Conservation (phyloP, 2,888 invertebrate genomes). For the Megaustenia siamemsis region DNA sequence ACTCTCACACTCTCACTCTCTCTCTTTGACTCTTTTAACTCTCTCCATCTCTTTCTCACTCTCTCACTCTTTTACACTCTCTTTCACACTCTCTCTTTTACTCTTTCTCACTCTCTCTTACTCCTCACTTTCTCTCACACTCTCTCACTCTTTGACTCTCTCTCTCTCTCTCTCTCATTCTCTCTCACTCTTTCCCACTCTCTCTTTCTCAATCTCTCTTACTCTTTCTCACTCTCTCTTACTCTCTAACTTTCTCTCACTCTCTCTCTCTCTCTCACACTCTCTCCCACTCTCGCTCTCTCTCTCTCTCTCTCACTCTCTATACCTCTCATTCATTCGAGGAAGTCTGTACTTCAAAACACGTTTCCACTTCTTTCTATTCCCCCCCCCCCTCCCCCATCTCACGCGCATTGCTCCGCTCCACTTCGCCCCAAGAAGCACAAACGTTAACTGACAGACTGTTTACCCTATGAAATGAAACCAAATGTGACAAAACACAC, state of each 20-base stretch:
- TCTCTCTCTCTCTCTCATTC: slow-evolving; percentile 19
- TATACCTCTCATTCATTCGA: background rate
- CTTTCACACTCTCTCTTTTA: too few relatives aligned
- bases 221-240: background rate
- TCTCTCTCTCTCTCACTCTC: background rate
- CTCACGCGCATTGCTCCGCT: background rate
- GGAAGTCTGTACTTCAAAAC: background rate
- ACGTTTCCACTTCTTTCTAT: background rate
- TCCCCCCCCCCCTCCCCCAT: background rate
- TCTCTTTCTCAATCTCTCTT: background rate
- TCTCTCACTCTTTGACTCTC: background rate
- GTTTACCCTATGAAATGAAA: slow-evolving; percentile 27
- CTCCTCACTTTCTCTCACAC: background rate
- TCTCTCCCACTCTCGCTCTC: background rate
- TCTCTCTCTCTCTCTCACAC: background rate
- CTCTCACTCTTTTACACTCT: too few relatives aligned
- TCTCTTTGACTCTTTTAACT: slow-evolving; percentile 3
- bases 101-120: too few relatives aligned
- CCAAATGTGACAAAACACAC: slow-evolving; percentile 21
- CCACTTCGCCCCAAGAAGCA: background rate
- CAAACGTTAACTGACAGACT: slow-evolving; percentile 5
- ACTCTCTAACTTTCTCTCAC: background rate
- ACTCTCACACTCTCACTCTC: background rate
- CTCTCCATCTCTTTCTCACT: background rate
- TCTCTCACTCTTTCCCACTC: background rate